A percentile compares a stretch with the other conserved stretches of the same genome.
Evolutionary conservation across 2,797 vertebrate species (phyloP).

Genomic region (Neomorphus geoffroyi): DNA sequence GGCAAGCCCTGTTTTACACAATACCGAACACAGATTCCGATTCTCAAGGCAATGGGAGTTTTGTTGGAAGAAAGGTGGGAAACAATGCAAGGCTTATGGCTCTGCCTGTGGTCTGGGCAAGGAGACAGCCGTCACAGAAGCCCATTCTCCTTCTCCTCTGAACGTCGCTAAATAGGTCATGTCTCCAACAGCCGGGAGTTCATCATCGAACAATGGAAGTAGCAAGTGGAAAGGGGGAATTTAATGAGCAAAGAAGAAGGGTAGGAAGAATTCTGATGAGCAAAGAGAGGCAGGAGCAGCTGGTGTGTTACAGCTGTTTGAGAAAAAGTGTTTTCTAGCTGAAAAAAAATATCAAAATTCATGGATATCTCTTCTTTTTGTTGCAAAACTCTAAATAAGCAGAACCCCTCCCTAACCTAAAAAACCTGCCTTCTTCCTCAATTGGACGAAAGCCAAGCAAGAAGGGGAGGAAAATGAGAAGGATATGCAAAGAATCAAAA

Average conservation of each 20-base stretch:
- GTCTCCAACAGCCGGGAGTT: background rate
- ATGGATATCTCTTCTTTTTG: background rate
- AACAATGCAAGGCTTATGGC: background rate
- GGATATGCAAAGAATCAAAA: background rate
- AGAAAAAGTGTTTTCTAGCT: background rate
- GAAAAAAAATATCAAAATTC: background rate
- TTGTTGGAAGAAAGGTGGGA: background rate
- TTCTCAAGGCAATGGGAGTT: background rate
- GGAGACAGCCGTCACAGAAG: background rate
- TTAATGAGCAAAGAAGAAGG: background rate
- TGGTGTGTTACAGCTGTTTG: slow-evolving; percentile 28
- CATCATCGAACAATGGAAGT: background rate
- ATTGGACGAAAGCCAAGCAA: background rate
- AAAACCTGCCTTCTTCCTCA: background rate
- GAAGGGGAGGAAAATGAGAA: background rate
- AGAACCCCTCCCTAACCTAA: background rate
- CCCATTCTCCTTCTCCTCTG: background rate
- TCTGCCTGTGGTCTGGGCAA: background rate
- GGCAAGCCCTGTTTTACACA: background rate
- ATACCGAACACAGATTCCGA: background rate
- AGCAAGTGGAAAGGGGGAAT: background rate
- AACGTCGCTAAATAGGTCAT: background rate
- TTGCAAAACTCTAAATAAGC: background rate
- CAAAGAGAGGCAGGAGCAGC: background rate
- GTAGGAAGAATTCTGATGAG: background rate